Evolutionary conservation across 1,140 invertebrate genomes (phyloP), one percentile per base, ranked within the genome.

Genomic region (Lasioglossum albipes): DNA sequence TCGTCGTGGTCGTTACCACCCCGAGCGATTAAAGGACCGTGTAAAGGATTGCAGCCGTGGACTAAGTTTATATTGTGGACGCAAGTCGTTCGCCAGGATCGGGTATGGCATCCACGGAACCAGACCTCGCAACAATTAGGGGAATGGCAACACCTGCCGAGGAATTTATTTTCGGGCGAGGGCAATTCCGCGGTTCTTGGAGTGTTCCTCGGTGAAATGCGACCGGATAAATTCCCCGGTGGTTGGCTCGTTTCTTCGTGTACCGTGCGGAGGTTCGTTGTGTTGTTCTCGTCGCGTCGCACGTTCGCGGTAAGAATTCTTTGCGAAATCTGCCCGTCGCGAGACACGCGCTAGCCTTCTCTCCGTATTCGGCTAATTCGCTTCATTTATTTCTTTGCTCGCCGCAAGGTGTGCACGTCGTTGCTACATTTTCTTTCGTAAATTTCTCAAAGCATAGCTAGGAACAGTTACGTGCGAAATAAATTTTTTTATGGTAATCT

Each of bases 101-200:
- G 57, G n/a, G 20, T n/a, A 59, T 9, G 6, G 20, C 6, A 7
- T 59, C 57, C 57, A 9, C 20, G 57, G 22, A 6, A 13, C n/a
- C 69, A 52, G 20, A 18, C 22, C 59, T 16, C 18, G 61, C 10
- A 41, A 75, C 73, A 75, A 75, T 75, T 66, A 75, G 62, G 20
- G n/a, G n/a, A 75, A 75, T 54, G 62, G 73, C n/a, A 75, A 75
- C 73, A 75, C 62, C 45, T 75, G 73, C 31, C 18, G 31, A 41
- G 45, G 27, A 66, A 75, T 75, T 75, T 75, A 75, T 66, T 75
- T 75, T 65, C 61, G 12, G 36, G 0, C 10, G 18, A n/a, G 45
- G 42, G 31, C 42, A 74, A 65, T 61, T 52, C 18, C 45, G 27
- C 45, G 27, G 45, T 54, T 36, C 42, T 74, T 45, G 42, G 42